These are phyloP conservation scores for Allygus modestus DNA, from an alignment of 2,888 invertebrate species.

Conservation along the genomic window DNA sequence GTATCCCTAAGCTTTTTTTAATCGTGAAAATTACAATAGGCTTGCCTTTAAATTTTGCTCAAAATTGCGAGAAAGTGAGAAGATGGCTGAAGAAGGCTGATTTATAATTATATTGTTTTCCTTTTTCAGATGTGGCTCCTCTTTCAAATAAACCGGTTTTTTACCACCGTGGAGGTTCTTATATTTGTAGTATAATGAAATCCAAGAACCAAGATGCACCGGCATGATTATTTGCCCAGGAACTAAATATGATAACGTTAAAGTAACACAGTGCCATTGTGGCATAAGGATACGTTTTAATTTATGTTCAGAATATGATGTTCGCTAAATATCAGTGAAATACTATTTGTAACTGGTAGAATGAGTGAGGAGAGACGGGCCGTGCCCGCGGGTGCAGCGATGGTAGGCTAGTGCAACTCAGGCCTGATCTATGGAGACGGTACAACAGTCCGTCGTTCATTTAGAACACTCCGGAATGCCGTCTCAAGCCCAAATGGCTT, in stretches of 20 bases:
- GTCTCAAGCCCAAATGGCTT: conserved; percentile 72
- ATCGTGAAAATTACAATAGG: too few species aligned
- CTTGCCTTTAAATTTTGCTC: too few species aligned
- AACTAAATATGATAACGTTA: conserved; percentile 54
- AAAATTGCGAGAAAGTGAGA: neutral
- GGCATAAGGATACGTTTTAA: conserved; percentile 46
- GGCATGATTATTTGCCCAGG: conserved; percentile 59
- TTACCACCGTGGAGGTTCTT: neutral
- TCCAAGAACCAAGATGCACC: conserved; percentile 35
- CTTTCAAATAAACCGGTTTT: neutral
- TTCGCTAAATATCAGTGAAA: conserved; percentile 49
- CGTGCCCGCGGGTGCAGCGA: conserved; percentile 56
- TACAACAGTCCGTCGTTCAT: conserved; percentile 62
- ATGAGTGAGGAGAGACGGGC: conserved; percentile 60
- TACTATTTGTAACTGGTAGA: conserved; percentile 21
- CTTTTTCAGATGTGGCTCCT: conserved; percentile 25
- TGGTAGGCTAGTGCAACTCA: conserved; percentile 61
- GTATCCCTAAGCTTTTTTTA: too few species aligned
- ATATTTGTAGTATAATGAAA: conserved; percentile 35
- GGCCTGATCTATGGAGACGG: conserved; percentile 60
- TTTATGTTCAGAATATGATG: conserved; percentile 54
- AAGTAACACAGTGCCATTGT: conserved; percentile 54
- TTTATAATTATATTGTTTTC: neutral
- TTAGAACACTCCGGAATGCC: conserved; percentile 71
- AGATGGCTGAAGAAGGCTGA: neutral